These are phyloP conservation scores for Bibio marci DNA, from an alignment of 2,888 invertebrate species.

Conservation along the genomic window DNA sequence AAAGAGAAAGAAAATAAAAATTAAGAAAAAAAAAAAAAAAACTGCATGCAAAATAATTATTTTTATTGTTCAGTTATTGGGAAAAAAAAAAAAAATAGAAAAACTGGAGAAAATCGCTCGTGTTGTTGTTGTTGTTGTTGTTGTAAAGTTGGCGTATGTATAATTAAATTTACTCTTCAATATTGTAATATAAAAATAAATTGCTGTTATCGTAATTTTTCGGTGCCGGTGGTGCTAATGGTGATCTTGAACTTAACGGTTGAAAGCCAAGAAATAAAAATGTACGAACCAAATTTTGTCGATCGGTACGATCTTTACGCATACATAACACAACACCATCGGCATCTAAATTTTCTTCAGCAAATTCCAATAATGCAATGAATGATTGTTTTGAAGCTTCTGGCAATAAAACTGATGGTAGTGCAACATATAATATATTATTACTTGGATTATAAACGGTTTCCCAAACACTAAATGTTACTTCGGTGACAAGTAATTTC, in stretches of 20 bases:
- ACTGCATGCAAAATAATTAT: too few species aligned
- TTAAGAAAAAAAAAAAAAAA: too few species aligned
- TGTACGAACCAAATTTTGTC: conserved; percentile 75
- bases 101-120: too few species aligned
- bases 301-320: conserved; percentile 65
- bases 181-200: conserved; percentile 32
- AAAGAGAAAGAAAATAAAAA: too few species aligned
- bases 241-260: conserved; percentile 66
- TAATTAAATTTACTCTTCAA: conserved; percentile 29
- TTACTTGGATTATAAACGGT: conserved; percentile 40
- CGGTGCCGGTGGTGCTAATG: conserved; percentile 42
- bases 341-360: conserved; percentile 80
- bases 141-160: too few species aligned
- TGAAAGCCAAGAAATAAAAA: conserved; percentile 96
- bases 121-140: too few species aligned
- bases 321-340: conserved; percentile 61
- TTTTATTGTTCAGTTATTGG: too few species aligned
- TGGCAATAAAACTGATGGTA: conserved; percentile 70
- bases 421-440: conserved; percentile 70
- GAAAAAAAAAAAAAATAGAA: too few species aligned
- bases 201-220: conserved; percentile 38
- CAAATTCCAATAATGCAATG: conserved; percentile 84
- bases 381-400: conserved; percentile 93
- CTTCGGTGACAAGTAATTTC: conserved; percentile 61
- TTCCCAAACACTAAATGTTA: conserved; percentile 68